Evolutionary conservation across 2,888 invertebrate genomes (phyloP), one percentile per base, ranked within the genome.

Genomic region (Exephanes ischioxanthus): DNA sequence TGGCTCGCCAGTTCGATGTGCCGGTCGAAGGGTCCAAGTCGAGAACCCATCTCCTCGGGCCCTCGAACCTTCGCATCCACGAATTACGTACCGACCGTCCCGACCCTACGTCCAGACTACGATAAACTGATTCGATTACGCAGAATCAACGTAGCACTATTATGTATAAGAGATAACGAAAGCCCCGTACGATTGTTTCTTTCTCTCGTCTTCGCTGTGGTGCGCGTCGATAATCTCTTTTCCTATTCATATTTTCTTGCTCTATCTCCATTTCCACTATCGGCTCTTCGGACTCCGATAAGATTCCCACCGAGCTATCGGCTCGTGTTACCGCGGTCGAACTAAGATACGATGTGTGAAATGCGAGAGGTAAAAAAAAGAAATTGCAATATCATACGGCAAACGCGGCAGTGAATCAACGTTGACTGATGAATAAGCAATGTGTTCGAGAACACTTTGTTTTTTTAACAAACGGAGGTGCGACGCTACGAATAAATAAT

Each of bases 11-110:
- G 41, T 66, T 58, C 58, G 53, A 19, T 41, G 45, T 16, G 63
- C 30, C 58, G 51, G 67, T 77, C 80, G 80, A 84, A 84, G 84
- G 80, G 84, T 72, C 77, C 80, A 77, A 76, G 71, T 73, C 61
- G 73, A 30, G 61, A 63, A 33, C 5, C 33, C 11, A 30, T 61
- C 30, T 33, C 26, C 5, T 61, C 26, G 30, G 33, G 41, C 58
- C n/a, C 41, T 26, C 7, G n/a, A 73, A 73, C 22, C 55, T 58
- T 72, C 53, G 19, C 53, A 22, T 33, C 19, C 19, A 55, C 7
- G 33, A n/a, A 63, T 33, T n/a, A 33, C 61, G 33, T 19, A 19
- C 19, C 48, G 37, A 19, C 19, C 37, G 55, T 37, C 14, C 53
- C 30, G 71, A 71, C 53, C 19, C 33, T 55, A 33, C 9, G 53